Evolutionary conservation across 2,113 vertebrate species (phyloP), one percentile per base, ranked within the genome.

Genomic region (Poecilia latipinna): DNA sequence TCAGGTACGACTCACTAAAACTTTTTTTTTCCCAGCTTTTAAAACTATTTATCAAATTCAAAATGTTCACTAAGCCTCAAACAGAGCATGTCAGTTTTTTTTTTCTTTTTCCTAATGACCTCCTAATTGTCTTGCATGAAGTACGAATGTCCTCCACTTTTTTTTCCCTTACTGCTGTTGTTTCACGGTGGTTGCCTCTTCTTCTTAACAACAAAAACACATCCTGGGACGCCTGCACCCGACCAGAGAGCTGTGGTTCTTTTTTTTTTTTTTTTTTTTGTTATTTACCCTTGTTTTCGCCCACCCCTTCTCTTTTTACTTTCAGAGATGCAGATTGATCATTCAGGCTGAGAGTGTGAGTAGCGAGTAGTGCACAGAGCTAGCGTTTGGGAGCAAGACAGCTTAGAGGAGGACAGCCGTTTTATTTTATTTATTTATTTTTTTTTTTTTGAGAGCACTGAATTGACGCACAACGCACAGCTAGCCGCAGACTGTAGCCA

Each of bases 1-100:
- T 26, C 97, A 98, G 95, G 98, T 99, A 95, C 93, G 94, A 75
- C 42, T 32, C 4, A 76, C 26, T 7, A 11, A 48, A 26, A 0
- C 2, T 24, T 19, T 13, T n/a, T 65, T 39, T 5, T 12, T 19
- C 29, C 51, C 35, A 37, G 6, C 4, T 26, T 12, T 26, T 26
- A 12, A 7, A 22, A 24, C 67, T 51, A 54, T 63, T 10, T 32
- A 0, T 33, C 3, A 73, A 28, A 26, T 48, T 6, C 3, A n/a
- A 74, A 42, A 64, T 70, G 42, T 39, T 32, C 35, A 37, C 35
- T 12, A 11, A 37, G 35, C 35, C 35, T 85, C 87, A 90, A 92
- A 92, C 82, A 84, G 31, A 67, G 84, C 89, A 92, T 85, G 89
- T 77, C 57, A 65, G 68, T 84, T 82, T 67, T 83, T 71, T 71